These are phyloP conservation scores for Eutolmus rufibarbis DNA, from an alignment of 2,888 invertebrate genomes.

Conservation along the genomic window DNA sequence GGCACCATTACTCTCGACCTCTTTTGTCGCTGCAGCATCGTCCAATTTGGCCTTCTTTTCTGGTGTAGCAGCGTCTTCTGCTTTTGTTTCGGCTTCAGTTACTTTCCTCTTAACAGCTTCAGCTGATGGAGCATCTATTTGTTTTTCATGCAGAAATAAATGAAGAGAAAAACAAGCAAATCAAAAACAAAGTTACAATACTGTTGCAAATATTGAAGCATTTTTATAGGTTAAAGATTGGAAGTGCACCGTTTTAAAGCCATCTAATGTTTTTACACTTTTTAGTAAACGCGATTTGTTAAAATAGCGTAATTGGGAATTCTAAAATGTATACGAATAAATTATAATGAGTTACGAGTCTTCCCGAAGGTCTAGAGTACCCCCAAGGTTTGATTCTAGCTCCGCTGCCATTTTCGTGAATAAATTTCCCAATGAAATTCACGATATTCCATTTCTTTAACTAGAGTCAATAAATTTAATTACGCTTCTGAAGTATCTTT, in stretches of 20 bases:
- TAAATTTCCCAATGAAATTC: too few relatives aligned
- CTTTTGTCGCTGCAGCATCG: slow-evolving; percentile 56
- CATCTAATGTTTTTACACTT: too few relatives aligned
- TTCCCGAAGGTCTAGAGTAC: background rate
- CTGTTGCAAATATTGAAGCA: background rate
- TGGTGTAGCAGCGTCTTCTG: slow-evolving; percentile 60
- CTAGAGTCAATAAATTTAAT: too few relatives aligned
- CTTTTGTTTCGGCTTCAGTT: slow-evolving; percentile 54
- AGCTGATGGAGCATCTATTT: slow-evolving; percentile 55
- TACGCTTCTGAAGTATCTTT: too few relatives aligned
- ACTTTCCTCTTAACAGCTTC: slow-evolving; percentile 63
- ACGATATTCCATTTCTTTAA: too few relatives aligned
- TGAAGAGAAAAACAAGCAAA: background rate
- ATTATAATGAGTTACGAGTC: too few relatives aligned
- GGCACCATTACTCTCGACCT: slow-evolving; percentile 60
- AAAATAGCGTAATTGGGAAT: too few relatives aligned
- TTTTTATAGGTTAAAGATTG: background rate
- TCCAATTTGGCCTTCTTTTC: slow-evolving; percentile 63
- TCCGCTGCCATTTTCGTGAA: background rate
- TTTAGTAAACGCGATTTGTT: too few relatives aligned
- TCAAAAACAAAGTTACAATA: background rate
- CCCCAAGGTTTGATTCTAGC: background rate
- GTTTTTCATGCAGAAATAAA: background rate
- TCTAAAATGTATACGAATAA: too few relatives aligned
- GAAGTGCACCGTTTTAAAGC: too few relatives aligned